phyloP scores from a whole-genome alignment of 2,888 invertebrate species.

The Cerastis rubricosa region DNA sequence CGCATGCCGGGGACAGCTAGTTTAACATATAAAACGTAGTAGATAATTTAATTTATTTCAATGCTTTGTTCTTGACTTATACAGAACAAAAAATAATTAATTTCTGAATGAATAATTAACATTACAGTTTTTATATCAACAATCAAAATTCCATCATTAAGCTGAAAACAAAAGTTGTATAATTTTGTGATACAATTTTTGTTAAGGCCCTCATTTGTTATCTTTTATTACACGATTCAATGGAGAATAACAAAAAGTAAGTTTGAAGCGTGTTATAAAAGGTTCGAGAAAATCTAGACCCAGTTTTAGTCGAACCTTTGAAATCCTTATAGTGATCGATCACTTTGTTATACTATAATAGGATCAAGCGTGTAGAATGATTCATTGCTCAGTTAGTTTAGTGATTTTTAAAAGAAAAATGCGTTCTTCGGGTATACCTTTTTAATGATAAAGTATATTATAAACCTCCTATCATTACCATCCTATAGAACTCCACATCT shows the following conservation, averaged over 20 bases:
- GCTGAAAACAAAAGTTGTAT: background rate
- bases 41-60: background rate
- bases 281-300: background rate
- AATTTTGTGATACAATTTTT: slow-evolving; percentile 11
- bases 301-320: background rate
- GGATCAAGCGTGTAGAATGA: background rate
- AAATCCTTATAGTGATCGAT: background rate
- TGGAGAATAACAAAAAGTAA: slow-evolving; percentile 14
- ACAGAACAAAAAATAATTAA: background rate
- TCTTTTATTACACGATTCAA: slow-evolving; percentile 31
- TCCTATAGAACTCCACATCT: background rate
- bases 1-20: too few relatives aligned
- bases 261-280: background rate
- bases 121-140: background rate
- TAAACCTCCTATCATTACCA: background rate
- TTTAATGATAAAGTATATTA: background rate
- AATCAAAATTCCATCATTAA: slow-evolving; percentile 9
- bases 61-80: background rate
- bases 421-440: background rate
- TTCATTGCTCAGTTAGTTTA: background rate
- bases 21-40: background rate
- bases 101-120: background rate
- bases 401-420: background rate
- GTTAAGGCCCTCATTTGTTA: slow-evolving; percentile 26
- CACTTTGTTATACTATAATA: background rate